Base-by-base conservation (phyloP, 1,140 invertebrate species). In the Drosophila pallidifrons region DNA sequence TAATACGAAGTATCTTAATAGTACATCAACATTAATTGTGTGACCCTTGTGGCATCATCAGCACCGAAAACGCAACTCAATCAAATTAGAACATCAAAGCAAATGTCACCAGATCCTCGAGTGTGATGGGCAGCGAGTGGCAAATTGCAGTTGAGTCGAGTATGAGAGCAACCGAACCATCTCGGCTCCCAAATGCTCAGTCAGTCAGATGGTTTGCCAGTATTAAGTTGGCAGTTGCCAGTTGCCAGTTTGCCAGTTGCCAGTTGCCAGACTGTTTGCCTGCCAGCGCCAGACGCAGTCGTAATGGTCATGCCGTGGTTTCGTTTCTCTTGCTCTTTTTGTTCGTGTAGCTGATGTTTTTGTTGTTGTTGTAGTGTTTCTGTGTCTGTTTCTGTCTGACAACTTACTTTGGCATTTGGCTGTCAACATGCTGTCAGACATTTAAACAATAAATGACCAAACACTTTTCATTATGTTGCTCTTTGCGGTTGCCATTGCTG, bases 391-490 rank as follows among this genome's bases (percentile, higher is more conserved):
- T 69, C 66, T 73, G 72, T 63, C 79, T 87, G 83, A 87, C 83
- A 88, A 88, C 83, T 88, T 88, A 88, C 83, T 88, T 89, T 88
- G 83, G 83, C 83, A 88, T 89, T 88, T 88, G 85, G 81, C 83
- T 88, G 83, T 88, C 83, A 88, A 79, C 83, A 88, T 73, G 85
- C 85, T 88, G 83, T 88, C 83, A 88, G 83, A 78, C 81, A 89
- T 88, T 89, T 88, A 88, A 89, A 89, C 85, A 88, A 88, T 89
- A 88, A 88, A 89, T 88, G 83, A 89, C 83, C 83, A 89, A 88
- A 88, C 85, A 88, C 83, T 88, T 88, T 89, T 88, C 83, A 88
- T 88, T 88, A 88, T 88, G 85, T 89, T 88, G 83, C 85, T 88
- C 81, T 89, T 83, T 88, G 83, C 77, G 83, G 82, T 83, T 75